These are phyloP conservation scores for Thereuonema tuberculata DNA, from an alignment of 1,140 invertebrate species.

Conservation along the genomic window DNA sequence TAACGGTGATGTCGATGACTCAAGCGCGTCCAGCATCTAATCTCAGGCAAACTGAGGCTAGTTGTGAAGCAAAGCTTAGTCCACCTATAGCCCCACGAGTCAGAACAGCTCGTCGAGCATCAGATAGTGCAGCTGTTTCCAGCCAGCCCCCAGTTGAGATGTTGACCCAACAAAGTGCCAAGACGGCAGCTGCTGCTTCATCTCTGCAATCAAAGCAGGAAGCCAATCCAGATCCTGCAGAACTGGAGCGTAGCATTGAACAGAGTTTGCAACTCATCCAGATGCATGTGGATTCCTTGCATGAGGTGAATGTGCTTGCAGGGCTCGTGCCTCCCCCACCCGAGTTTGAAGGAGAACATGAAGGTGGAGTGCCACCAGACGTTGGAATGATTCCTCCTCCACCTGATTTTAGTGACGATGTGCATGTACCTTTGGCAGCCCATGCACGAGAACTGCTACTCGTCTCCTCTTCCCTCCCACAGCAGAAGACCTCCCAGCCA, in stretches of 20 bases:
- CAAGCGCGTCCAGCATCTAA: background rate
- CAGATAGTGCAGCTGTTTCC: too few relatives aligned
- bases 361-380: background rate
- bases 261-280: conserved; percentile 32
- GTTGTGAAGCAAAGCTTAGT: background rate
- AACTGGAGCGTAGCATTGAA: conserved; percentile 29
- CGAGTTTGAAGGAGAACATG: conserved; percentile 18
- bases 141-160: too few relatives aligned
- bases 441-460: background rate
- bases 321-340: conserved; percentile 25
- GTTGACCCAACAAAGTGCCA: too few relatives aligned
- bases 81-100: background rate
- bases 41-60: background rate
- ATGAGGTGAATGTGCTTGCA: conserved; percentile 19
- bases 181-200: too few relatives aligned
- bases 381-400: conserved; percentile 7
- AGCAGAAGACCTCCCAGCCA: conserved; percentile 3
- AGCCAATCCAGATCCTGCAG: background rate
- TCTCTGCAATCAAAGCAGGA: too few relatives aligned
- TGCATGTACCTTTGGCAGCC: conserved; percentile 3
- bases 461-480: background rate
- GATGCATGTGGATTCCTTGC: conserved; percentile 30
- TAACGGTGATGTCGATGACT: background rate
- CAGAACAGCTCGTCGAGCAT: too few relatives aligned
- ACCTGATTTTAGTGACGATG: conserved; percentile 9